These are phyloP conservation scores for Cerastis leucographa DNA, from an alignment of 2,888 invertebrate genomes.

Conservation along the genomic window DNA sequence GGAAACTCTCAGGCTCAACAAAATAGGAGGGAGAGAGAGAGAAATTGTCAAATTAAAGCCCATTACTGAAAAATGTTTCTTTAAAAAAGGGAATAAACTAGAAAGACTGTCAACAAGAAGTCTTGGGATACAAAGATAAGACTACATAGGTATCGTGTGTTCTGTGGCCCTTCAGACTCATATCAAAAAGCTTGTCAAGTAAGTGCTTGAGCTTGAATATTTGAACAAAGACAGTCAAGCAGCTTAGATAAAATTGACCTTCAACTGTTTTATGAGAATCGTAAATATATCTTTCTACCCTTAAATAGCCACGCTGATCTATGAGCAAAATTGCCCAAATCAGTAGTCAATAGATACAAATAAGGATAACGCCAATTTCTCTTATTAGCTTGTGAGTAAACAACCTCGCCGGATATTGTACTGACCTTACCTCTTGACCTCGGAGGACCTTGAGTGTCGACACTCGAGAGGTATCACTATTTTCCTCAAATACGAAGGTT, in stretches of 20 bases:
- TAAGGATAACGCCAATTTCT: conserved; percentile 36
- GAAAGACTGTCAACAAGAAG: not conserved
- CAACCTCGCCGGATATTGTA: conserved; percentile 32
- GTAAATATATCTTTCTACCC: not conserved
- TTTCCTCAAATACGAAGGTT: conserved; percentile 40
- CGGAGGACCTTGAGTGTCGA: conserved; percentile 30
- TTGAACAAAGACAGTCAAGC: not conserved
- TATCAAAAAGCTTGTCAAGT: not conserved
- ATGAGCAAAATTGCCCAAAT: conserved; percentile 1
- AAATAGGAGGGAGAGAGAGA: no score
- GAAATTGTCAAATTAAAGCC: no score
- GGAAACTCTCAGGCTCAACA: no score
- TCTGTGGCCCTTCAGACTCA: not conserved
- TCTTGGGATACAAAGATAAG: not conserved
- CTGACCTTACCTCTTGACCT: conserved; percentile 45
- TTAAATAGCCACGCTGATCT: not conserved
- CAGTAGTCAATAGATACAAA: conserved; percentile 17
- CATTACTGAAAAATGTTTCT: no score
- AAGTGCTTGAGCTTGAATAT: not conserved
- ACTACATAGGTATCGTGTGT: not conserved
- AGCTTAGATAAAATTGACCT: not conserved
- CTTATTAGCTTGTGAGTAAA: conserved; percentile 30
- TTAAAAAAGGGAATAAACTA: no score
- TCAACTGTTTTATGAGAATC: not conserved
- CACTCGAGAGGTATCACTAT: conserved; percentile 30